A percentile compares a stretch with the other conserved stretches of the same genome.
Evolutionary conservation across 1,140 invertebrate species (phyloP).

Genomic region (Drosophila setifemur): DNA sequence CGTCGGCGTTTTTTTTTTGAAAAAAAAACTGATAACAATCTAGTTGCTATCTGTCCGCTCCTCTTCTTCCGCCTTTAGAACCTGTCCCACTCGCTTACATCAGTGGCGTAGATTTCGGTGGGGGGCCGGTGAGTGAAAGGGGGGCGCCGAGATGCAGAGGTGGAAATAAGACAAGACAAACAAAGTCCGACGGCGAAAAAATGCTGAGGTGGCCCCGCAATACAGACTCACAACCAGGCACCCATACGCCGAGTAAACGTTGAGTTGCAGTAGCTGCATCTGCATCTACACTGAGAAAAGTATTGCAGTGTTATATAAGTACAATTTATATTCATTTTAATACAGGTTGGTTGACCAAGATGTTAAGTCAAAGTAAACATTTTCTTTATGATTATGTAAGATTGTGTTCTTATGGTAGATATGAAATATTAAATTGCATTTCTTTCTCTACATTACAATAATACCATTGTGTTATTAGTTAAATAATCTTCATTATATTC

Average conservation of each 20-base stretch:
- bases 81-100: not conserved
- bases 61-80: not conserved
- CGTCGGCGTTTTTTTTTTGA: constrained; percentile 48
- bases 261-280: constrained; percentile 42
- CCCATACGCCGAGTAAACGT: constrained; percentile 46
- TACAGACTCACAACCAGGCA: constrained; percentile 9
- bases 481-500: too few relatives aligned
- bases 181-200: constrained; percentile 55
- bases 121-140: not conserved
- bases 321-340: not conserved
- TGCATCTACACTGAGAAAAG: constrained; percentile 26
- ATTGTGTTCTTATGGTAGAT: too few relatives aligned
- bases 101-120: not conserved
- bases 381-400: too few relatives aligned
- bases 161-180: constrained; percentile 42
- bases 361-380: too few relatives aligned
- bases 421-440: too few relatives aligned
- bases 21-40: constrained; percentile 66
- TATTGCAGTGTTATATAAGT: not conserved
- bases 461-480: too few relatives aligned
- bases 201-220: constrained; percentile 65
- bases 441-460: too few relatives aligned
- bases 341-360: not conserved
- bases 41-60: constrained; percentile 17
- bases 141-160: constrained; percentile 30